Percentiles rank a stretch among this genome's conserved stretches.
Conservation (phyloP, 2,113 vertebrate species). For the Dasyprocta punctata region DNA sequence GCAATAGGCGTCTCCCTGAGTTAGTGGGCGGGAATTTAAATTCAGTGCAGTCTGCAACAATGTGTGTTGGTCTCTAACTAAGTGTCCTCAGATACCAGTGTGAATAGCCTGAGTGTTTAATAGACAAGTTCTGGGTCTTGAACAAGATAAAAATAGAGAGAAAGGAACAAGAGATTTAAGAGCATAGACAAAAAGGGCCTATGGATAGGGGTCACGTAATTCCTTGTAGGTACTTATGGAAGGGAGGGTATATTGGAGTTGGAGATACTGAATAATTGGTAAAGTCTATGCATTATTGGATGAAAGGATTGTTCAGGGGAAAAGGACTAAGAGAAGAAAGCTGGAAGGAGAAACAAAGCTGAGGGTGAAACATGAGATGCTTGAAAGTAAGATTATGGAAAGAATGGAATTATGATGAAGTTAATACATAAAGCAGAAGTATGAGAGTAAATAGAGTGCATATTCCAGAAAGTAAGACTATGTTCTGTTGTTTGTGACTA, state of each 20-base stretch:
- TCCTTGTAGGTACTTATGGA: neutral
- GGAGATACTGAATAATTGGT: neutral
- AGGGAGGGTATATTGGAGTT: neutral
- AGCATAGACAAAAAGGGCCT: neutral
- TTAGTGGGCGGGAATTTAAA: neutral
- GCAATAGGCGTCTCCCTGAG: neutral
- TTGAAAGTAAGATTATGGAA: neutral
- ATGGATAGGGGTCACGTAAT: neutral
- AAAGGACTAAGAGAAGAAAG: neutral
- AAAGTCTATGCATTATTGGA: neutral
- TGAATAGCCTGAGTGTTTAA: neutral
- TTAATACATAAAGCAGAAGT: neutral
- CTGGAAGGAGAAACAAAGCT: neutral
- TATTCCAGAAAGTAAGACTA: neutral
- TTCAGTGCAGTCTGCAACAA: neutral
- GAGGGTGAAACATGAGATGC: neutral
- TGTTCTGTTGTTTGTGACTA: neutral
- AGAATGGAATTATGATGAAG: neutral
- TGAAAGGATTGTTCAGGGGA: neutral
- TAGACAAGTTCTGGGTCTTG: neutral
- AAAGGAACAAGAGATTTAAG: neutral
- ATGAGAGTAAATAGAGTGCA: neutral
- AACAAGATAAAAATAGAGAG: neutral
- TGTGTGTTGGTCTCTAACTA: neutral
- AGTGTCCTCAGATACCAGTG: neutral